Evolutionary conservation across 1,140 invertebrate species (phyloP).

Genomic region (Drosophila sulfurigaster): DNA sequence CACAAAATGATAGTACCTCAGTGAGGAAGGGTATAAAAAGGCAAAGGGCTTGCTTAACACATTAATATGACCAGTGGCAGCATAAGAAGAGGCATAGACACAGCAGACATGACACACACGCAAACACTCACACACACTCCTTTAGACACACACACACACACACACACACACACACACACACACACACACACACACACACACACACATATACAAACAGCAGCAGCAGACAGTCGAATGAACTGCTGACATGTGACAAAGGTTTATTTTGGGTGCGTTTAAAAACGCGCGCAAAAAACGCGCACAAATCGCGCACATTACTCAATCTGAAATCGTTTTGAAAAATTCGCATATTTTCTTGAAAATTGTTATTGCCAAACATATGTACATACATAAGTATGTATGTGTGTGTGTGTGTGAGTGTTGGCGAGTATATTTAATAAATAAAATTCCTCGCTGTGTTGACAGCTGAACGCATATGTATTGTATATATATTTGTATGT

Average conservation of each 20-base stretch:
- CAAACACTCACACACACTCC: conserved; percentile 4
- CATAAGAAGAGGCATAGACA: neutral
- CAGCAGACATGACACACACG: conserved; percentile 3
- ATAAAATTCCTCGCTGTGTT: conserved; percentile 59
- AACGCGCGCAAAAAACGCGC: conserved; percentile 42
- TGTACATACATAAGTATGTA: conserved; percentile 15
- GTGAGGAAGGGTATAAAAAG: too few relatives aligned
- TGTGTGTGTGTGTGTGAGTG: conserved; percentile 19
- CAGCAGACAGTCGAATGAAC: conserved; percentile 6
- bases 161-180: conserved; percentile 1
- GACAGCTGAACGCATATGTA: conserved; percentile 52
- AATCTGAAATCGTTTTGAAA: conserved; percentile 36
- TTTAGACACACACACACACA: conserved; percentile 10
- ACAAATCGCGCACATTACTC: conserved; percentile 31
- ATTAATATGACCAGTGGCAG: conserved; percentile 1
- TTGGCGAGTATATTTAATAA: conserved; percentile 40
- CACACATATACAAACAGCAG: neutral
- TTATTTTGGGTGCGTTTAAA: conserved; percentile 19
- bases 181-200: conserved; percentile 5
- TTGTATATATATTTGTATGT: conserved; percentile 21
- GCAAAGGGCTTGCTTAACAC: conserved; percentile 8
- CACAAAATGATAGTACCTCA: too few relatives aligned
- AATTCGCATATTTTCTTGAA: conserved; percentile 27
- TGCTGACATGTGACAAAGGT: conserved; percentile 41
- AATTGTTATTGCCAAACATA: conserved; percentile 29